These are phyloP conservation scores for Pitta sordida DNA, from an alignment of 2,113 vertebrate species.

Conservation along the genomic window DNA sequence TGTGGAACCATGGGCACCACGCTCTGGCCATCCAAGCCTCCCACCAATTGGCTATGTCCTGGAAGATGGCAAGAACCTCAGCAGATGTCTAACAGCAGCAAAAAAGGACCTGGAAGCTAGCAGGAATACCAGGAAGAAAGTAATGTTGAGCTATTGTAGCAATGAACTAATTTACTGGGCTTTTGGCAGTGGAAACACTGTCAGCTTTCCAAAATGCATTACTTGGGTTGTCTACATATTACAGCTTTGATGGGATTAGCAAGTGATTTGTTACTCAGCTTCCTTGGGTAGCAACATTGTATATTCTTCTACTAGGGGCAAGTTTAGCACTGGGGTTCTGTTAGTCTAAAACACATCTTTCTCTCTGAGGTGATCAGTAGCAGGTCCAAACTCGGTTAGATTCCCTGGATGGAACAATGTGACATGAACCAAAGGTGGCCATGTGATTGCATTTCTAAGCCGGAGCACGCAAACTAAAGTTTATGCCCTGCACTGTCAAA, in stretches of 20 bases:
- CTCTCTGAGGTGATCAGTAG: background rate
- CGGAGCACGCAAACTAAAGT: background rate
- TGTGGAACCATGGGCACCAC: no score
- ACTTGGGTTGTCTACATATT: background rate
- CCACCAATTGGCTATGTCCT: no score
- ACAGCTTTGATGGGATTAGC: background rate
- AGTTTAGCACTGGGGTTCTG: background rate
- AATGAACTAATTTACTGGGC: background rate
- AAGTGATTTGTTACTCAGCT: background rate
- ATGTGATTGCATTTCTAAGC: background rate
- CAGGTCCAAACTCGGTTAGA: background rate
- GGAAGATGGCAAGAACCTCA: background rate
- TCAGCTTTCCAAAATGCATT: background rate
- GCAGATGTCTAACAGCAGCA: background rate
- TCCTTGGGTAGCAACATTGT: background rate
- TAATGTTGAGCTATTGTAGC: background rate
- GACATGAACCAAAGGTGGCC: background rate
- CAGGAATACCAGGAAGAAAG: background rate
- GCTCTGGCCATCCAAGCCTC: no score
- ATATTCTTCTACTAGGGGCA: background rate
- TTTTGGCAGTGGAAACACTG: background rate
- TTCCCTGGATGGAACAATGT: background rate
- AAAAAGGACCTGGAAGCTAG: background rate
- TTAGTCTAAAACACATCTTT: background rate
- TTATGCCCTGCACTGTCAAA: background rate